Conservation (phyloP, 1,140 invertebrate genomes). For the Ooceraea biroi region DNA sequence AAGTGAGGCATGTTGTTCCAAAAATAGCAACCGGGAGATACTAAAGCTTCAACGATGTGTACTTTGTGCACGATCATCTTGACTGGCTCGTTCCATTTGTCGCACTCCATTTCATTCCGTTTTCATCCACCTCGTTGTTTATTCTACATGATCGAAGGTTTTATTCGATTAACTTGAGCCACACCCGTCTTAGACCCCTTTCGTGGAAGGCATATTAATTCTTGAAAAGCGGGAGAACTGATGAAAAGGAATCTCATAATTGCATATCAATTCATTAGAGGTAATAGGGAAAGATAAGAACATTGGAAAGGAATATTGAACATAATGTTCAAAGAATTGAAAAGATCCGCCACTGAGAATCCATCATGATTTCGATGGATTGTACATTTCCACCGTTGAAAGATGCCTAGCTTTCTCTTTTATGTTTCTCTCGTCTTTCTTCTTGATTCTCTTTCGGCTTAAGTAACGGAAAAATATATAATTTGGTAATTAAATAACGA, state of each 20-base stretch:
- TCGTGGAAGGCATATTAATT: background rate
- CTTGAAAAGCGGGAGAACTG: background rate
- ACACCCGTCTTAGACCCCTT: slow-evolving; percentile 31
- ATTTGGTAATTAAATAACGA: too few species aligned
- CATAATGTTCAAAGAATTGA: background rate
- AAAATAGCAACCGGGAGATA: slow-evolving; percentile 24
- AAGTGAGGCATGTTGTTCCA: slow-evolving; percentile 6
- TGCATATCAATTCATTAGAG: slow-evolving; percentile 2
- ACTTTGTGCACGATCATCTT: slow-evolving; percentile 22
- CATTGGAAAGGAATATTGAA: background rate
- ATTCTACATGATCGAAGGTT: slow-evolving; percentile 29
- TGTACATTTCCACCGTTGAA: too few species aligned
- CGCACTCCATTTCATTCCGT: slow-evolving; percentile 20
- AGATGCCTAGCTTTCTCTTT: too few species aligned
- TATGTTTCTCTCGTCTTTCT: too few species aligned
- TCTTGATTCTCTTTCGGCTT: too few species aligned
- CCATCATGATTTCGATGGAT: too few species aligned
- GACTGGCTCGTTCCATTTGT: slow-evolving; percentile 25
- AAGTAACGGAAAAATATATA: too few species aligned
- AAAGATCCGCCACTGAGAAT: background rate
- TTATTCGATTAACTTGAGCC: slow-evolving; percentile 33
- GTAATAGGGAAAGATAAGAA: background rate
- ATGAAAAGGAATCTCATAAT: slow-evolving; percentile 14
- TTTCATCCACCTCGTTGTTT: slow-evolving; percentile 48
- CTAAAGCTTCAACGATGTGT: slow-evolving; percentile 4